Evolutionary conservation across 2,797 vertebrate species (phyloP).

Genomic region (Steatocranus sp.): DNA sequence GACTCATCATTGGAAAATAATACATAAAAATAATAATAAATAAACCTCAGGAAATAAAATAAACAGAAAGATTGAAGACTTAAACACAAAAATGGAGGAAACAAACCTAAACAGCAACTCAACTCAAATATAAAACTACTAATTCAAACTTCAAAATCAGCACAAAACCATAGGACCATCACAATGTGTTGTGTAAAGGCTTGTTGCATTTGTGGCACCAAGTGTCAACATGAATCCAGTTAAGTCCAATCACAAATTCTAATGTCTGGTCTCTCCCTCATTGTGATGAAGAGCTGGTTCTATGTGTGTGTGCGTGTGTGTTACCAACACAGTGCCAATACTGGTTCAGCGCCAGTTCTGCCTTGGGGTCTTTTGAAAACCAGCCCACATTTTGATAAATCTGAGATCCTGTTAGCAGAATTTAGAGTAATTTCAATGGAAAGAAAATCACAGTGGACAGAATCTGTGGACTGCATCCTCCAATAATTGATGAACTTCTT

Average conservation of each 20-base stretch:
- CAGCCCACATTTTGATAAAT: background rate
- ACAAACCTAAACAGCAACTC: background rate
- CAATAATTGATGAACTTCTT: background rate
- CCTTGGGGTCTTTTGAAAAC: background rate
- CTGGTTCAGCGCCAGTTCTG: background rate
- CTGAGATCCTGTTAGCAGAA: background rate
- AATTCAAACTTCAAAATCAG: background rate
- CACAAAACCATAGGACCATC: background rate
- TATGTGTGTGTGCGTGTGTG: background rate
- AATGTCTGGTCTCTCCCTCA: accelerated
- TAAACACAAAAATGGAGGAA: accelerated
- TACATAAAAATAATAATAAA: background rate
- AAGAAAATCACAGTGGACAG: background rate
- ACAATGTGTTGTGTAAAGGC: background rate
- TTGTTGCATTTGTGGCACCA: background rate
- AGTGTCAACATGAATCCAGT: background rate
- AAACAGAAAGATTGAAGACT: background rate
- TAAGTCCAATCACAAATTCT: background rate
- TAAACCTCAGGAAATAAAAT: background rate
- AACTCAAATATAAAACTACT: background rate
- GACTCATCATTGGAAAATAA: background rate
- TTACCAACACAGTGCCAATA: background rate
- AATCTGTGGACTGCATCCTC: background rate
- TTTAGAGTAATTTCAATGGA: background rate
- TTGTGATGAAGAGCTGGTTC: background rate